Percentiles rank a stretch among this genome's conserved stretches.
phyloP scores from a whole-genome alignment of 2,888 invertebrate species.

The Cosmopolites sordidus region DNA sequence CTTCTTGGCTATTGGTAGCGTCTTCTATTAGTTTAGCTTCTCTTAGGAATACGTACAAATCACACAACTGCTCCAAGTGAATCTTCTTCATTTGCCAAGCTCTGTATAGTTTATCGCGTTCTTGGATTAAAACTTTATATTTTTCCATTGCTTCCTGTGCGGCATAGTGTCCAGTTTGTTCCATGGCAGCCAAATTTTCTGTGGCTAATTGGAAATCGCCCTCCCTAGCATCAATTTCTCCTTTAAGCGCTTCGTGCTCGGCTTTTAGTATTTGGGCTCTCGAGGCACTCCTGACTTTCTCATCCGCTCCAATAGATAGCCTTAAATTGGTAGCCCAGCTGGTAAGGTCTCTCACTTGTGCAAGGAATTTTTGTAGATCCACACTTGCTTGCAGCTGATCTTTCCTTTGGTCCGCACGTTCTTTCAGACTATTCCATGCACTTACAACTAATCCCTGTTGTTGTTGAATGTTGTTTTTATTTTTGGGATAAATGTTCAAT shows the following conservation, averaged over 20 bases:
- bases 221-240: slow-evolving; percentile 86
- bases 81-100: slow-evolving; percentile 89
- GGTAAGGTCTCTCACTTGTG: slow-evolving; percentile 78
- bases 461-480: slow-evolving; percentile 82
- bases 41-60: slow-evolving; percentile 89
- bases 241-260: slow-evolving; percentile 77
- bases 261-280: slow-evolving; percentile 77
- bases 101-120: slow-evolving; percentile 71
- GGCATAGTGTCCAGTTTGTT: slow-evolving; percentile 78
- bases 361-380: slow-evolving; percentile 83
- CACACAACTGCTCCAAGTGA: slow-evolving; percentile 84
- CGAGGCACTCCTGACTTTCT: slow-evolving; percentile 76
- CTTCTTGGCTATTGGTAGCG: slow-evolving; percentile 83
- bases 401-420: slow-evolving; percentile 72
- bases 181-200: slow-evolving; percentile 75
- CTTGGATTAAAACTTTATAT: slow-evolving; percentile 71
- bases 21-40: slow-evolving; percentile 92
- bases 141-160: slow-evolving; percentile 74
- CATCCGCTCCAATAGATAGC: slow-evolving; percentile 72
- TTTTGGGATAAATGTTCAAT: slow-evolving; percentile 83
- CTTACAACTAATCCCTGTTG: slow-evolving; percentile 82
- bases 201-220: slow-evolving; percentile 71
- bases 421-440: slow-evolving; percentile 84
- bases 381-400: slow-evolving; percentile 81
- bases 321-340: slow-evolving; percentile 83